A percentile compares a stretch with the other conserved stretches of the same genome.
phyloP scores from a whole-genome alignment of 2,113 vertebrate genomes.

The Rattus norvegicus region GRCr8 NC_086039.1:122857001-122857500 shows the following conservation, averaged over 20 bases:
- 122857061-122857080: background rate
- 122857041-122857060: background rate
- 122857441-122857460: background rate
- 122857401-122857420: background rate
- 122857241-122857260: background rate
- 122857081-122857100: background rate
- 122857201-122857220: background rate
- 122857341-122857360: background rate
- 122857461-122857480: background rate
- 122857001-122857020: background rate
- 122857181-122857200: background rate
- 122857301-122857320: slow-evolving; percentile 8
- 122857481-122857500: background rate
- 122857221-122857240: background rate
- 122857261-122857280: background rate
- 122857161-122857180: background rate
- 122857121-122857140: background rate
- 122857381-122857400: background rate
- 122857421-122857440: background rate
- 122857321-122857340: background rate
- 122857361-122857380: background rate
- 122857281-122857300: background rate
- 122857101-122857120: background rate
- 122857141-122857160: background rate
- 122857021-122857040: background rate